phyloP scores from a whole-genome alignment of 2,888 invertebrate species.

The Onchidella celtica region DNA sequence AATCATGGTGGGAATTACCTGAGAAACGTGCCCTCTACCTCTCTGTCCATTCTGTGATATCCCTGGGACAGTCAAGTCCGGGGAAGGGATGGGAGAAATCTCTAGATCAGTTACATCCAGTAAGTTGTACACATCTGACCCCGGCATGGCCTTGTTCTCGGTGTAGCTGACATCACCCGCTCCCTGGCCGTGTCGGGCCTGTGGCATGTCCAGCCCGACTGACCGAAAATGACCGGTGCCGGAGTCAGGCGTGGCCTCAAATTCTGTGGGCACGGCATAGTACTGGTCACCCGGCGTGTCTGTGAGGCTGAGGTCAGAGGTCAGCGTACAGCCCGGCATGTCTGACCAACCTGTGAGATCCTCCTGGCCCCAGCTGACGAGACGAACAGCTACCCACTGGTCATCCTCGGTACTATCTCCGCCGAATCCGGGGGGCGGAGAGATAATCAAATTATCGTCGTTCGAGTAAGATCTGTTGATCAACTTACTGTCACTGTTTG shows the following conservation, averaged over 20 bases:
- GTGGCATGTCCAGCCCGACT: too few relatives aligned
- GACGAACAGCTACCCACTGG: not conserved
- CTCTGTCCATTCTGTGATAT: too few relatives aligned
- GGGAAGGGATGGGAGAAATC: too few relatives aligned
- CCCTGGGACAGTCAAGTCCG: too few relatives aligned
- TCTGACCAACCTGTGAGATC: not conserved
- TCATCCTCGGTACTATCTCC: not conserved
- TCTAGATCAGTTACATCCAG: too few relatives aligned
- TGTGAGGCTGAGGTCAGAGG: not conserved
- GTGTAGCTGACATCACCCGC: too few relatives aligned
- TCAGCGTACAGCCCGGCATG: not conserved
- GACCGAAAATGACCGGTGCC: too few relatives aligned
- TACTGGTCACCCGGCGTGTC: not conserved
- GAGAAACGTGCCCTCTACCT: too few relatives aligned
- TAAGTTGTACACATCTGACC: too few relatives aligned
- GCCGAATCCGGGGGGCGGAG: constrained; percentile 20
- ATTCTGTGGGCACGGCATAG: not conserved
- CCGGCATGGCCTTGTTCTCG: too few relatives aligned
- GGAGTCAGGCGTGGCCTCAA: not conserved
- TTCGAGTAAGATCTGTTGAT: constrained; percentile 12
- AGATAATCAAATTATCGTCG: not conserved
- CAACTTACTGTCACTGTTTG: not conserved
- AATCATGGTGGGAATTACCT: too few relatives aligned
- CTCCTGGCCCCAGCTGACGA: not conserved
- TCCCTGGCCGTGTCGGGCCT: too few relatives aligned